Conservation (phyloP, 2,888 invertebrate genomes). For the Noctua janthe region DNA sequence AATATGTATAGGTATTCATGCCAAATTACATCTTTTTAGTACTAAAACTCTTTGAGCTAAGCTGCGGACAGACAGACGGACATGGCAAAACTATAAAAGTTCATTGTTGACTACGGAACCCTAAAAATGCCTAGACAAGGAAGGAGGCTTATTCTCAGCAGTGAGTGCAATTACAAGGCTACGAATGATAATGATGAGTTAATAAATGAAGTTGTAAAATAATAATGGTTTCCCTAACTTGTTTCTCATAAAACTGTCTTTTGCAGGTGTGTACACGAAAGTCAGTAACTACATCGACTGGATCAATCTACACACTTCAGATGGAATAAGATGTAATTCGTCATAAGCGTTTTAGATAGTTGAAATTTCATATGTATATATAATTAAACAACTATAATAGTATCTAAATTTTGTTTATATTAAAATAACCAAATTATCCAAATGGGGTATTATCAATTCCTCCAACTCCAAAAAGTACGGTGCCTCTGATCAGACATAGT, state of each 20-base stretch:
- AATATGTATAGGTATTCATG: no score
- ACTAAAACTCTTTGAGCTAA: no score
- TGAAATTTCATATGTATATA: constrained; percentile 43
- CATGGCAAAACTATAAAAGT: no score
- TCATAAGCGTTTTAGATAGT: constrained; percentile 41
- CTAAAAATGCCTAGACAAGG: no score
- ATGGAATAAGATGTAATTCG: constrained; percentile 80
- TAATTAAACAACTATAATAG: constrained; percentile 56
- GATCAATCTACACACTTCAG: constrained; percentile 82
- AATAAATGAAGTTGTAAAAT: not conserved
- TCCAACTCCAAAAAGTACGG: not conserved
- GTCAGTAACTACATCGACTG: constrained; percentile 90
- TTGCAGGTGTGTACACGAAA: constrained; percentile 91
- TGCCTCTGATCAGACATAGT: not conserved
- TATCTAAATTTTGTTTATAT: not conserved
- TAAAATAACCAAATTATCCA: not conserved
- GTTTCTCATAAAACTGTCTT: constrained; percentile 3
- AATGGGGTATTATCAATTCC: not conserved
- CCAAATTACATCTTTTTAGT: no score
- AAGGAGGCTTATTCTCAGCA: no score
- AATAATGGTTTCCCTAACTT: not conserved
- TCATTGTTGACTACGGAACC: no score
- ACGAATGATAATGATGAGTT: not conserved
- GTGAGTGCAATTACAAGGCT: not conserved
- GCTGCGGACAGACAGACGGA: no score